A percentile compares a stretch with the other conserved stretches of the same genome.
Conservation (phyloP, 2,888 invertebrate species). For the Biston betularia region DNA sequence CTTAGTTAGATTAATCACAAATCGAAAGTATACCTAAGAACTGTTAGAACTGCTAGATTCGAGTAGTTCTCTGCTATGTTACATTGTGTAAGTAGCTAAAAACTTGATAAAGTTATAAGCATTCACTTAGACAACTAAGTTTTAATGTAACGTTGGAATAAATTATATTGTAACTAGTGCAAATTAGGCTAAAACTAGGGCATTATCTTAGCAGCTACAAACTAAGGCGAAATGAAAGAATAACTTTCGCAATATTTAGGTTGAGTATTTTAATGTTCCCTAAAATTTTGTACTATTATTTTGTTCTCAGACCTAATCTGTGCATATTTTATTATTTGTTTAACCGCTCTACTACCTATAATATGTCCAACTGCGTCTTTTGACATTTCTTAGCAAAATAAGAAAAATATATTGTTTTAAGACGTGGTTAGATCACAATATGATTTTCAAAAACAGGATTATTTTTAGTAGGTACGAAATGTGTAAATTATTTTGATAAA, state of each 20-base stretch:
- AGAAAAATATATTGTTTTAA: neutral
- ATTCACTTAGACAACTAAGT: constrained; percentile 6
- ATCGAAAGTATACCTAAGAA: constrained; percentile 26
- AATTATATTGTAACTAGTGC: constrained; percentile 22
- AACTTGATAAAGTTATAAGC: constrained; percentile 6
- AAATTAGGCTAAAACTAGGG: constrained; percentile 19
- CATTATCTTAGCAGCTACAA: constrained; percentile 2
- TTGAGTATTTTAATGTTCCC: constrained; percentile 2
- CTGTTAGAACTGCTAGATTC: constrained; percentile 37
- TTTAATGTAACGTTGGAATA: constrained; percentile 11
- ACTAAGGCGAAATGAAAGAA: neutral
- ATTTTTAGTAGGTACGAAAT: too few species aligned
- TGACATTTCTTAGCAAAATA: neutral
- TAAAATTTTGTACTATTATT: constrained; percentile 5
- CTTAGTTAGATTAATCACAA: constrained; percentile 35
- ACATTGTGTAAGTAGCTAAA: constrained; percentile 11
- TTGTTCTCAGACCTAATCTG: neutral
- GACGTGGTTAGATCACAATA: neutral
- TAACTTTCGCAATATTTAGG: neutral
- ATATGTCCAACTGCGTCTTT: neutral
- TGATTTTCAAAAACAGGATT: neutral
- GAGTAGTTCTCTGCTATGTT: constrained; percentile 25
- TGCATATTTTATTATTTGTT: neutral
- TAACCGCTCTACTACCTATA: neutral
- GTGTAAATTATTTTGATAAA: too few species aligned